Percentiles rank a stretch among this genome's conserved stretches.
These are phyloP conservation scores for Phymastichus coffea DNA, from an alignment of 1,140 invertebrate species.

Conservation along the genomic window DNA sequence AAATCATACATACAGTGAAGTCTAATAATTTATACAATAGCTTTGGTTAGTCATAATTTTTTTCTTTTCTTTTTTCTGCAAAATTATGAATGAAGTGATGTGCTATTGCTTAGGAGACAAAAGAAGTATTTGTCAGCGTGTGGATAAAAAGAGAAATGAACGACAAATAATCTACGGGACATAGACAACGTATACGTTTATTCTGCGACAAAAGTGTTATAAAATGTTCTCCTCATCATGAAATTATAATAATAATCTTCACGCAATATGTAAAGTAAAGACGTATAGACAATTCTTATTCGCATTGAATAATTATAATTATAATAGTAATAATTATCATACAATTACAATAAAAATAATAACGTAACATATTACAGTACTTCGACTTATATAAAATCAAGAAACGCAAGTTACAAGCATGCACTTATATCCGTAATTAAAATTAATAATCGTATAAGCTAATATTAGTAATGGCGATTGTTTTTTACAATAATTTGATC, in stretches of 20 bases:
- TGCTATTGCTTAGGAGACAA: no score
- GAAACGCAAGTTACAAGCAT: slow-evolving; percentile 25
- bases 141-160: slow-evolving; percentile 3
- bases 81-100: neutral
- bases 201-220: slow-evolving; percentile 27
- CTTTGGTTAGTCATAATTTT: slow-evolving; percentile 14
- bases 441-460: slow-evolving; percentile 24
- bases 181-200: slow-evolving; percentile 25
- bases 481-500: slow-evolving; percentile 26
- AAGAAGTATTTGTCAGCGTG: neutral
- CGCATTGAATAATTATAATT: neutral
- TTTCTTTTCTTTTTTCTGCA: slow-evolving; percentile 7
- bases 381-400: slow-evolving; percentile 30
- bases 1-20: slow-evolving; percentile 12
- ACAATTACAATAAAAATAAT: slow-evolving; percentile 20
- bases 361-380: slow-evolving; percentile 20
- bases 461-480: slow-evolving; percentile 28
- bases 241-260: slow-evolving; percentile 24
- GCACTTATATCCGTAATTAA: slow-evolving; percentile 19
- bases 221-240: slow-evolving; percentile 23
- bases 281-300: slow-evolving; percentile 19
- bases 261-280: slow-evolving; percentile 22
- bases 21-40: slow-evolving; percentile 7
- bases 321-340: slow-evolving; percentile 12
- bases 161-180: slow-evolving; percentile 19